Conservation (phyloP, 2,888 invertebrate genomes). For the Pterostichus madidus region DNA sequence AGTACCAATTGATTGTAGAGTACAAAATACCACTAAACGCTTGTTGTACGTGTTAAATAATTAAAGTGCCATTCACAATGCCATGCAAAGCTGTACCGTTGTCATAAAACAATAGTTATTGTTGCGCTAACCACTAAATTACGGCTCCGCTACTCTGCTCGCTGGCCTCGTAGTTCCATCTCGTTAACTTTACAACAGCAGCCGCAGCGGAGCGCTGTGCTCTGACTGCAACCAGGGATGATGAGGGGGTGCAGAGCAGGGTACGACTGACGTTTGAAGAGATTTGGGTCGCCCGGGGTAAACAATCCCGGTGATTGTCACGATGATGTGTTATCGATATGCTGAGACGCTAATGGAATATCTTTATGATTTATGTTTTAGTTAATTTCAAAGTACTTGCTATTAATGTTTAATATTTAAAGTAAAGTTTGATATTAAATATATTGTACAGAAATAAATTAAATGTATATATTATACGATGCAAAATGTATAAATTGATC, state of each 20-base stretch:
- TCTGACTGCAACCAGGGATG: not conserved
- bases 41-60: conserved; percentile 37
- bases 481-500: too few relatives aligned
- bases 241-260: not conserved
- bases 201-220: not conserved
- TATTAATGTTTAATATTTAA: too few relatives aligned
- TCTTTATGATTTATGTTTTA: too few relatives aligned
- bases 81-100: conserved; percentile 7
- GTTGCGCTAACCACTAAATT: conserved; percentile 37
- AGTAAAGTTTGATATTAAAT: too few relatives aligned
- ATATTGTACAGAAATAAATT: too few relatives aligned
- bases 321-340: too few relatives aligned
- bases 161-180: conserved; percentile 47
- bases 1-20: too few relatives aligned
- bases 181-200: conserved; percentile 53
- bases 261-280: not conserved
- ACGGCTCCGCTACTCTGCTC: not conserved
- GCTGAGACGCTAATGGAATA: too few relatives aligned
- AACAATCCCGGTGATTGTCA: too few relatives aligned
- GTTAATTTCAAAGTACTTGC: too few relatives aligned
- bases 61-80: conserved; percentile 21
- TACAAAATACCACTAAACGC: conserved; percentile 5
- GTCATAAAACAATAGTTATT: conserved; percentile 57
- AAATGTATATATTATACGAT: too few relatives aligned
- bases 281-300: conserved; percentile 33